Percentiles rank a stretch among this genome's conserved stretches.
Evolutionary conservation across 1,140 invertebrate genomes (phyloP).

Genomic region (Drosophila quadrilineata): DNA sequence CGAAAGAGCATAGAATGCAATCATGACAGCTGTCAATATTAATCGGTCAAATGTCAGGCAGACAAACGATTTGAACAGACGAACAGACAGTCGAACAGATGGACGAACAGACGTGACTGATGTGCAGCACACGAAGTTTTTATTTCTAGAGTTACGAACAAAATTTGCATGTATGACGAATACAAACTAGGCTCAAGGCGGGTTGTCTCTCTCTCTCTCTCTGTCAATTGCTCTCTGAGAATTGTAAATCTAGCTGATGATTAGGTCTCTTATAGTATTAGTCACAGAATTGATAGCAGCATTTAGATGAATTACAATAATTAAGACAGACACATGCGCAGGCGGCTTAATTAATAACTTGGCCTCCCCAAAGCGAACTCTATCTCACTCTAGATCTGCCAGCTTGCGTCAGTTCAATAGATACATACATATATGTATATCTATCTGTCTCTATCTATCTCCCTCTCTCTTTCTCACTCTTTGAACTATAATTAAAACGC

Average conservation of each 20-base stretch:
- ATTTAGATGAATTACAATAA: conserved; percentile 75
- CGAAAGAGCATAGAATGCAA: conserved; percentile 58
- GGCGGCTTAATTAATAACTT: conserved; percentile 75
- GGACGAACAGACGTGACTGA: conserved; percentile 45
- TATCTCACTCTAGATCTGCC: neutral
- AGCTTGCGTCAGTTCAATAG: too few species aligned
- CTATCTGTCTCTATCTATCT: conserved; percentile 15
- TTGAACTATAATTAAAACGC: conserved; percentile 47
- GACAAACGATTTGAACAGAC: neutral
- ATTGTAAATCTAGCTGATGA: conserved; percentile 34
- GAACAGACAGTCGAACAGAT: conserved; percentile 19
- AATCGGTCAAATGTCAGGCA: conserved; percentile 68
- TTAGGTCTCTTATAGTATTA: conserved; percentile 40
- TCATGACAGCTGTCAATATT: conserved; percentile 76
- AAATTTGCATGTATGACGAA: conserved; percentile 43
- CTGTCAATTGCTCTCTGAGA: too few species aligned
- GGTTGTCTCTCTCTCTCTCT: too few species aligned
- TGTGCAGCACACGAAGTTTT: too few species aligned
- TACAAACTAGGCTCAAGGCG: too few species aligned
- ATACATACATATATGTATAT: conserved; percentile 18
- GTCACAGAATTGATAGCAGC: conserved; percentile 62
- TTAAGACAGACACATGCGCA: conserved; percentile 67
- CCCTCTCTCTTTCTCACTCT: conserved; percentile 3
- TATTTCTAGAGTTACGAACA: too few species aligned
- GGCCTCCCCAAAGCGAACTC: conserved; percentile 8